Evolutionary conservation across 2,888 invertebrate species (phyloP).

Genomic region (Dasysyrphus tricinctus): DNA sequence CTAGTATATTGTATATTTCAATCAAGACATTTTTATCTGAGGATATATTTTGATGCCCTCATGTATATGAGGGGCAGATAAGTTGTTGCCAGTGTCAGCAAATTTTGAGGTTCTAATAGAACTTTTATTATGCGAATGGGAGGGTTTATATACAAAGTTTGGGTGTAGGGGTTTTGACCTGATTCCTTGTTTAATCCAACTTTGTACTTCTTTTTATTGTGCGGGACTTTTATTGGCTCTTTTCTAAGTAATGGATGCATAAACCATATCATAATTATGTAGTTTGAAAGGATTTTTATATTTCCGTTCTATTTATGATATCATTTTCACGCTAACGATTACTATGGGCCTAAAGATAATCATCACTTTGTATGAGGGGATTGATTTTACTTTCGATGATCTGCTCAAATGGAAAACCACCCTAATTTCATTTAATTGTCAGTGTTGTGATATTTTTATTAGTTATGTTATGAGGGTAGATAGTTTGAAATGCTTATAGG

Average conservation of each 20-base stretch:
- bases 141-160: not conserved
- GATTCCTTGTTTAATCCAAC: slow-evolving; percentile 21
- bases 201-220: slow-evolving; percentile 21
- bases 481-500: not conserved
- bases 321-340: slow-evolving; percentile 44
- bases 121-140: slow-evolving; percentile 33
- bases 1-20: slow-evolving; percentile 58
- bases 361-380: slow-evolving; percentile 8
- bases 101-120: slow-evolving; percentile 34
- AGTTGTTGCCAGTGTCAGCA: slow-evolving; percentile 70
- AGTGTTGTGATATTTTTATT: slow-evolving; percentile 28
- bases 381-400: slow-evolving; percentile 45
- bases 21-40: slow-evolving; percentile 67
- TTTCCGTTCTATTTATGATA: slow-evolving; percentile 47
- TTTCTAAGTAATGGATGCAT: slow-evolving; percentile 67
- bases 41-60: slow-evolving; percentile 53
- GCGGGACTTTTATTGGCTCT: slow-evolving; percentile 55
- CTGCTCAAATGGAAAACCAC: slow-evolving; percentile 11
- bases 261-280: slow-evolving; percentile 63
- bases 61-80: slow-evolving; percentile 57
- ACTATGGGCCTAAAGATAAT: slow-evolving; percentile 33
- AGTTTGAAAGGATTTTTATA: slow-evolving; percentile 63
- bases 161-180: not conserved
- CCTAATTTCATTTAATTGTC: slow-evolving; percentile 13
- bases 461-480: slow-evolving; percentile 2